Evolutionary conservation across 2,888 invertebrate genomes (phyloP).

Genomic region (Antheraea yamamai): DNA sequence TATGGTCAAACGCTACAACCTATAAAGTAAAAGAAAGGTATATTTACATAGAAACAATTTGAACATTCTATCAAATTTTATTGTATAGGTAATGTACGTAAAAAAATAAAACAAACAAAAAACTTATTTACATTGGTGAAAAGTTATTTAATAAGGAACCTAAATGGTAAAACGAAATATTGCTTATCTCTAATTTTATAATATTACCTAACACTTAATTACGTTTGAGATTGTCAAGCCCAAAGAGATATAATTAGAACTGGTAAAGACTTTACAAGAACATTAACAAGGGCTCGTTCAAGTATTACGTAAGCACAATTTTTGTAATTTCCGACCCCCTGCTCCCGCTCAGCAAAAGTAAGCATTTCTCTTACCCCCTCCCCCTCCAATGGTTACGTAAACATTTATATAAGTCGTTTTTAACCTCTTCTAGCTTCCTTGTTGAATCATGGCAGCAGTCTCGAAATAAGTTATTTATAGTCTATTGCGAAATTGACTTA

Average conservation of each 20-base stretch:
- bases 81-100: slow-evolving; percentile 40
- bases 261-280: no score
- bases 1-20: neutral
- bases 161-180: slow-evolving; percentile 37
- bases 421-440: no score
- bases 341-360: no score
- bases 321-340: no score
- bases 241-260: slow-evolving; percentile 48
- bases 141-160: slow-evolving; percentile 24
- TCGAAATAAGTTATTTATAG: no score
- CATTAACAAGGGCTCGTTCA: no score
- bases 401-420: no score
- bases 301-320: no score
- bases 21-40: neutral
- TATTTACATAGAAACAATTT: slow-evolving; percentile 26
- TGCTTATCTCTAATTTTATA: slow-evolving; percentile 24
- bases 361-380: no score
- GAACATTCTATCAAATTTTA: slow-evolving; percentile 52
- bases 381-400: no score
- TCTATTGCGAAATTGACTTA: no score
- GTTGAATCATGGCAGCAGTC: no score
- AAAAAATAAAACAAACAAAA: slow-evolving; percentile 41
- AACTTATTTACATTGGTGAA: slow-evolving; percentile 49
- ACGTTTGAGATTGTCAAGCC: slow-evolving; percentile 47
- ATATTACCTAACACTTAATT: slow-evolving; percentile 40